Conservation (phyloP, 2,888 invertebrate genomes). For the Hydraecia micacea region DNA sequence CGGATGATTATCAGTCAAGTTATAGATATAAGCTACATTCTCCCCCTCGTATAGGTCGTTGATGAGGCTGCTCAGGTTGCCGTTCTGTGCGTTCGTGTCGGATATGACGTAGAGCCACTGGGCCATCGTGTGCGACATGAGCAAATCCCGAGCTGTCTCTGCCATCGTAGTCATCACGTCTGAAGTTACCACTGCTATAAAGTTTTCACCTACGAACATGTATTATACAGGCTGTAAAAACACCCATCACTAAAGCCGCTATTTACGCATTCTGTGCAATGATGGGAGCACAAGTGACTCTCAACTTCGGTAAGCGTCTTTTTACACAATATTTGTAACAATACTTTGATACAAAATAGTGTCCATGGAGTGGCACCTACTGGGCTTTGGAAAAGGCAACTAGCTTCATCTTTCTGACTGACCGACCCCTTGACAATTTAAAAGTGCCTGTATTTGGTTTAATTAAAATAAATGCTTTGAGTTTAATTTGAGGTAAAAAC, state of each 20-base stretch:
- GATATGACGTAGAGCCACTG: slow-evolving; percentile 96
- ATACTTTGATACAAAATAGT: not conserved
- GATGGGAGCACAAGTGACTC: not conserved
- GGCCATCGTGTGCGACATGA: slow-evolving; percentile 92
- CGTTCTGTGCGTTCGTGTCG: slow-evolving; percentile 88
- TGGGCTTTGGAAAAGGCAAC: not conserved
- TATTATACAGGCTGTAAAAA: not conserved
- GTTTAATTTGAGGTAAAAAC: not conserved
- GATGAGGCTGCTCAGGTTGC: slow-evolving; percentile 89
- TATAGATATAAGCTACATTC: slow-evolving; percentile 94
- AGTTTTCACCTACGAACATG: slow-evolving; percentile 86
- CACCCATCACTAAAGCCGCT: not conserved
- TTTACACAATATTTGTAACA: not conserved
- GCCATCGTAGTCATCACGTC: slow-evolving; percentile 92
- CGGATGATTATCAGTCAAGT: slow-evolving; percentile 89
- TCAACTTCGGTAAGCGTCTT: not conserved
- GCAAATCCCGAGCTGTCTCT: slow-evolving; percentile 92
- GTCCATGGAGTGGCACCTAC: not conserved
- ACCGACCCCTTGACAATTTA: not conserved
- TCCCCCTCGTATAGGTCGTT: slow-evolving; percentile 93
- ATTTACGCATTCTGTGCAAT: not conserved
- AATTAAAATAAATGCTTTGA: not conserved
- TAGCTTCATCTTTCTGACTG: slow-evolving; percentile 1
- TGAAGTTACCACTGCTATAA: slow-evolving; percentile 91
- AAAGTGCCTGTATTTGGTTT: not conserved